Evolutionary conservation across 2,888 invertebrate genomes (phyloP).

Genomic region (Acanthosoma haemorrhoidale): DNA sequence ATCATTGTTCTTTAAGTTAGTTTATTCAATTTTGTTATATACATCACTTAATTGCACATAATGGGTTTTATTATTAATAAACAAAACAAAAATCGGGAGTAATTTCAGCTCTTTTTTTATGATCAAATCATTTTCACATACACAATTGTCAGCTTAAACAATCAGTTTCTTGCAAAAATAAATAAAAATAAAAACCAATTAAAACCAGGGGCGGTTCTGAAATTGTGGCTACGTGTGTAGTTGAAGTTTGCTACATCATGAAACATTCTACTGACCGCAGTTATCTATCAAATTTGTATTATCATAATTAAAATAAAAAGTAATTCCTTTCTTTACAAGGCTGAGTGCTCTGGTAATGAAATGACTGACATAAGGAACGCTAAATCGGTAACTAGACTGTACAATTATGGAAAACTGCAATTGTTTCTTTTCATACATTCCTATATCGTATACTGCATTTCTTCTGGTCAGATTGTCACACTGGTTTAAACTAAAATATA

Average conservation of each 20-base stretch:
- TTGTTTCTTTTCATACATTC: slow-evolving; percentile 6
- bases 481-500: slow-evolving; percentile 14
- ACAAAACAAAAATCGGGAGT: no score
- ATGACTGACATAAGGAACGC: slow-evolving; percentile 24
- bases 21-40: no score
- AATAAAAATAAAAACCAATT: no score
- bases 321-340: not conserved
- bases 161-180: no score
- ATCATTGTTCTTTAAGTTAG: not conserved
- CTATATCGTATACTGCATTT: slow-evolving; percentile 27
- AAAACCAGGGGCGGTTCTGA: no score
- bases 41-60: no score
- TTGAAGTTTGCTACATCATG: no score
- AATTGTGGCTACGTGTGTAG: no score
- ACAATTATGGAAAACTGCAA: slow-evolving; percentile 17
- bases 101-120: no score
- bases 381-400: slow-evolving; percentile 26
- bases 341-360: slow-evolving; percentile 13
- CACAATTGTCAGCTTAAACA: no score
- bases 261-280: not conserved
- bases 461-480: slow-evolving; percentile 28
- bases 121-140: no score
- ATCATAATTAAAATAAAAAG: not conserved
- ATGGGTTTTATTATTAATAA: no score
- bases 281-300: not conserved